Percentiles rank a stretch among this genome's conserved stretches.
Evolutionary conservation across 1,140 invertebrate species (phyloP).

Genomic region (Orussus abietinus): DNA sequence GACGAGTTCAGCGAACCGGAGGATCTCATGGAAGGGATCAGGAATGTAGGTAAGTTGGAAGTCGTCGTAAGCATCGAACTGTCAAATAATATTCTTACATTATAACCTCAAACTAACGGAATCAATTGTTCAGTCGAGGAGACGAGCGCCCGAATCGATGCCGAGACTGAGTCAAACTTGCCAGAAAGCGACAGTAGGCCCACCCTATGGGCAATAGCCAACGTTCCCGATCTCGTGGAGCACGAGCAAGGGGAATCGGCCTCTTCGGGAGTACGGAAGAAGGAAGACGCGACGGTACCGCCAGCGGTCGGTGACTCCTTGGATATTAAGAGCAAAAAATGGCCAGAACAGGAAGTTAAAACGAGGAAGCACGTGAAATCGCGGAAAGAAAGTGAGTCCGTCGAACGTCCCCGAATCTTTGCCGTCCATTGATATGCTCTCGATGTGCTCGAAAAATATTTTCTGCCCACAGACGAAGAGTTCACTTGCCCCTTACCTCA

Average conservation of each 20-base stretch:
- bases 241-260: conserved; percentile 32
- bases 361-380: conserved; percentile 43
- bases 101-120: not conserved
- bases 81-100: conserved; percentile 4
- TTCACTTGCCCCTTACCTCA: conserved; percentile 65
- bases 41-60: conserved; percentile 57
- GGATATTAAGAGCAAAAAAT: no score
- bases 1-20: conserved; percentile 77
- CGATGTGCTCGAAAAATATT: no score
- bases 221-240: conserved; percentile 43
- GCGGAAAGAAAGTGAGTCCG: conserved; percentile 33
- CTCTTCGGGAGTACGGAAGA: no score
- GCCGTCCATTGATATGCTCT: no score
- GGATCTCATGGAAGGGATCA: conserved; percentile 77
- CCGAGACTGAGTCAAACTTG: conserved; percentile 40
- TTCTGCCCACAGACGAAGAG: conserved; percentile 33
- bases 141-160: conserved; percentile 49
- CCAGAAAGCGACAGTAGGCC: conserved; percentile 32
- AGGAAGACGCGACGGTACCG: no score
- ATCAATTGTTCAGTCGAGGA: conserved; percentile 45
- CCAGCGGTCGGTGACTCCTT: no score
- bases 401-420: conserved; percentile 17
- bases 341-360: no score
- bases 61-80: conserved; percentile 3
- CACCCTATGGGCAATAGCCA: conserved; percentile 39